A percentile compares a stretch with the other conserved stretches of the same genome.
phyloP scores from a whole-genome alignment of 2,113 vertebrate genomes.

The Litocranius walleri region DNA sequence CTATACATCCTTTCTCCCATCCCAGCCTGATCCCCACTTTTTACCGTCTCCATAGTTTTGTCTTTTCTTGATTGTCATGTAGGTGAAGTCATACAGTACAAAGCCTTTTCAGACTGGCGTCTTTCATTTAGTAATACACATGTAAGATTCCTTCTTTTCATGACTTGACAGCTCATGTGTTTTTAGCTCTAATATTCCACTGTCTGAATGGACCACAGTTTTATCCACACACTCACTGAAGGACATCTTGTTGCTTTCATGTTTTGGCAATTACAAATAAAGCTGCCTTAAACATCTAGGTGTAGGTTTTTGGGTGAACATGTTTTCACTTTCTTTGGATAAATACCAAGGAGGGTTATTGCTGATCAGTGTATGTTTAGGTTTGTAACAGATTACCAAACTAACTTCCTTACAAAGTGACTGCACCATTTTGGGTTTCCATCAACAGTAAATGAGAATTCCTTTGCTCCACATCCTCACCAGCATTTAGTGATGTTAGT shows the following conservation, averaged over 20 bases:
- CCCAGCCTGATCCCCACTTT: background rate
- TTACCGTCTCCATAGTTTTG: background rate
- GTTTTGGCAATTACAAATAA: background rate
- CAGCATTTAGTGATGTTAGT: background rate
- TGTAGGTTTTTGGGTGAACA: background rate
- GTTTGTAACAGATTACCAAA: background rate
- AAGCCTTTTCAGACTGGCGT: background rate
- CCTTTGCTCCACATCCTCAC: background rate
- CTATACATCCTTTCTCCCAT: background rate
- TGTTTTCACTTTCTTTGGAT: background rate
- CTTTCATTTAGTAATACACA: background rate
- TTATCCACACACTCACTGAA: background rate
- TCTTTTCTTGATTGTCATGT: background rate
- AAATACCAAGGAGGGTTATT: background rate
- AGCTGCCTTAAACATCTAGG: background rate
- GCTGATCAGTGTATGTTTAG: background rate
- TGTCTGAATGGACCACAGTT: background rate
- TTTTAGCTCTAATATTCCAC: background rate
- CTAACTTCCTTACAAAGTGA: background rate
- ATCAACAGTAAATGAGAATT: background rate
- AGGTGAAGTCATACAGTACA: background rate
- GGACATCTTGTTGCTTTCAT: background rate
- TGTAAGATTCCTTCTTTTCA: background rate
- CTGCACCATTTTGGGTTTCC: background rate
- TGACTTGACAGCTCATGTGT: background rate